A percentile compares a stretch with the other conserved stretches of the same genome.
These are phyloP conservation scores for Sorex araneus DNA, from an alignment of 2,113 vertebrate genomes.

Conservation along the genomic window DNA sequence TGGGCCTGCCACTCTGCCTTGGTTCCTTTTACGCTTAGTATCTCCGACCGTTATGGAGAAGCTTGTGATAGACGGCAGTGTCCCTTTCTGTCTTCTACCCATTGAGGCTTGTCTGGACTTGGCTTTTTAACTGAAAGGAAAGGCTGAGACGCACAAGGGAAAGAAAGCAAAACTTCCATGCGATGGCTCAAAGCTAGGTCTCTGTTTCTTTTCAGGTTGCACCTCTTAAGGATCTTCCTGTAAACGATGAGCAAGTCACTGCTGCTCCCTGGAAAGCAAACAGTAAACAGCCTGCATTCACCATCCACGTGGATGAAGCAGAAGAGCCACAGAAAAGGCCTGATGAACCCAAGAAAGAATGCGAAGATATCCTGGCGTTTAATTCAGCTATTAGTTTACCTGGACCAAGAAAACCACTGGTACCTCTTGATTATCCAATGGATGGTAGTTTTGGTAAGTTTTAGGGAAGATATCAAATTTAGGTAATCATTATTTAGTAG, in stretches of 20 bases:
- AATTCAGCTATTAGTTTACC: constrained; percentile 87
- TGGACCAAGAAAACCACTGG: constrained; percentile 91
- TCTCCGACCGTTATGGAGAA: constrained; percentile 15
- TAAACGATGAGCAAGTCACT: constrained; percentile 89
- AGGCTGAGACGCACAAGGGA: neutral
- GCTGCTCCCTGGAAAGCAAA: constrained; percentile 86
- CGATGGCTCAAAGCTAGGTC: constrained; percentile 44
- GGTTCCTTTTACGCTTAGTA: neutral
- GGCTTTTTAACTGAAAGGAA: constrained; percentile 29
- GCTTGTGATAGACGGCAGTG: neutral
- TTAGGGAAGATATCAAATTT: neutral
- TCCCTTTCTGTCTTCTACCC: neutral
- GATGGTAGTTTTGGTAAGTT: constrained; percentile 93
- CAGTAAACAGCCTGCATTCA: constrained; percentile 88
- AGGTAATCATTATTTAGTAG: constrained; percentile 16
- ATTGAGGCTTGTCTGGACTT: neutral
- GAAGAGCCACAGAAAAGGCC: constrained; percentile 87
- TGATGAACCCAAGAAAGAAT: constrained; percentile 36
- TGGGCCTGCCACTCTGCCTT: no score
- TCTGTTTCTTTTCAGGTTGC: constrained; percentile 82
- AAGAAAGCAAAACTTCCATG: constrained; percentile 22
- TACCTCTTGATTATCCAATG: constrained; percentile 91
- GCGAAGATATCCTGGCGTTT: constrained; percentile 86
- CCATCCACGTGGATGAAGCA: constrained; percentile 94
- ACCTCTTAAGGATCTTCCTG: constrained; percentile 81